A percentile compares a stretch with the other conserved stretches of the same genome.
phyloP scores from a whole-genome alignment of 92 coral and sea anemone genomes.

The Virgularia gustaviana region DNA sequence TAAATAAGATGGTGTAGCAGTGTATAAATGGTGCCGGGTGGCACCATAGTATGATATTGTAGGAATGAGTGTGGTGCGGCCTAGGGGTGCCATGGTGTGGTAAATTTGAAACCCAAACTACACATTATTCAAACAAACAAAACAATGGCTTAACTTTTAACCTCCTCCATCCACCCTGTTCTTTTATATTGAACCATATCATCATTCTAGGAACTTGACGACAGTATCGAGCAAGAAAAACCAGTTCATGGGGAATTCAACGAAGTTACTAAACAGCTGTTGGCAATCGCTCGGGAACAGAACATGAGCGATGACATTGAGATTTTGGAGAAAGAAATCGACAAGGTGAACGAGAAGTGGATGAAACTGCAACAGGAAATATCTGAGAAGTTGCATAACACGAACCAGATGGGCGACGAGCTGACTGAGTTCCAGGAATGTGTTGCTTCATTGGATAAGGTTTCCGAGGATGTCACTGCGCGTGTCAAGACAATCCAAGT shows the following conservation, averaged over 20 bases:
- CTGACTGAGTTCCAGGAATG: constrained; percentile 72
- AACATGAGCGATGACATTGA: constrained; percentile 65
- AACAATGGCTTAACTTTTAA: not conserved
- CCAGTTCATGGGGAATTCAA: constrained; percentile 66
- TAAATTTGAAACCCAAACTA: not conserved
- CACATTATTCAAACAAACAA: not conserved
- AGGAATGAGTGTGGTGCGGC: not conserved
- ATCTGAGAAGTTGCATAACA: constrained; percentile 52
- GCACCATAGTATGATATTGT: not conserved
- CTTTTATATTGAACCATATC: not conserved
- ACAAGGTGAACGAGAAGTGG: constrained; percentile 68
- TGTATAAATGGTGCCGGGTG: not conserved
- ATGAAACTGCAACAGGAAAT: constrained; percentile 61
- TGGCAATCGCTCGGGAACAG: constrained; percentile 55
- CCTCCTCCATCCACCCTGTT: not conserved
- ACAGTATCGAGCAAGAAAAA: constrained; percentile 66
- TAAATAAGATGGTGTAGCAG: too few relatives aligned
- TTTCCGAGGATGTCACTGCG: constrained; percentile 61
- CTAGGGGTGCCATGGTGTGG: too few relatives aligned
- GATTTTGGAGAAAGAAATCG: constrained; percentile 72
- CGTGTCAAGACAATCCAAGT: constrained; percentile 59
- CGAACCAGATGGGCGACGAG: constrained; percentile 65
- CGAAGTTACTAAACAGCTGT: constrained; percentile 50
- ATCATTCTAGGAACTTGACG: constrained; percentile 66
- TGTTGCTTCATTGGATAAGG: constrained; percentile 58